These are phyloP conservation scores for Apus apus DNA, from an alignment of 2,113 vertebrate genomes.

Conservation along the genomic window DNA sequence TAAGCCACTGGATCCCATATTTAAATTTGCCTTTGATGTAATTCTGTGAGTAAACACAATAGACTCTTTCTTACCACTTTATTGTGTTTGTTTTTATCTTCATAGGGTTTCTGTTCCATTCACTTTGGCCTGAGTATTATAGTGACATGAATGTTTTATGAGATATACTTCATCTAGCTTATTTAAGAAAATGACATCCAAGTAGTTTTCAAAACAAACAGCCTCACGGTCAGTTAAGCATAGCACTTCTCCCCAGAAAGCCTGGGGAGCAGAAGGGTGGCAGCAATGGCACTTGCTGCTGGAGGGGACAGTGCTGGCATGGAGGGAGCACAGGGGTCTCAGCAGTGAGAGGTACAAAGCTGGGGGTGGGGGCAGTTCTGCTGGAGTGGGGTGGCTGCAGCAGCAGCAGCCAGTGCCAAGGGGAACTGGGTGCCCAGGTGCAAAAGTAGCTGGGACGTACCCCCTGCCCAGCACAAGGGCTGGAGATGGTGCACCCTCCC, in stretches of 20 bases:
- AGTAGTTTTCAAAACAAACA: background rate
- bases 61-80: background rate
- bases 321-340: background rate
- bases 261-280: background rate
- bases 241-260: background rate
- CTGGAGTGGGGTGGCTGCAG: background rate
- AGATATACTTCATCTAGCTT: background rate
- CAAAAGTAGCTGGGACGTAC: background rate
- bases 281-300: background rate
- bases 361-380: fast-evolving
- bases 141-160: background rate
- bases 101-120: background rate
- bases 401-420: background rate
- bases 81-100: slow-evolving; percentile 16
- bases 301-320: fast-evolving
- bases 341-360: fast-evolving
- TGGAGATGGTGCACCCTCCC: background rate
- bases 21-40: background rate
- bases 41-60: background rate
- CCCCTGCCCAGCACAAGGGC: background rate
- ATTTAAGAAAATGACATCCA: background rate
- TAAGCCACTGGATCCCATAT: background rate
- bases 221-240: fast-evolving
- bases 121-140: slow-evolving; percentile 8
- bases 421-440: background rate